Conservation (phyloP, 2,797 vertebrate species). For the Sebastes vulpes region DNA sequence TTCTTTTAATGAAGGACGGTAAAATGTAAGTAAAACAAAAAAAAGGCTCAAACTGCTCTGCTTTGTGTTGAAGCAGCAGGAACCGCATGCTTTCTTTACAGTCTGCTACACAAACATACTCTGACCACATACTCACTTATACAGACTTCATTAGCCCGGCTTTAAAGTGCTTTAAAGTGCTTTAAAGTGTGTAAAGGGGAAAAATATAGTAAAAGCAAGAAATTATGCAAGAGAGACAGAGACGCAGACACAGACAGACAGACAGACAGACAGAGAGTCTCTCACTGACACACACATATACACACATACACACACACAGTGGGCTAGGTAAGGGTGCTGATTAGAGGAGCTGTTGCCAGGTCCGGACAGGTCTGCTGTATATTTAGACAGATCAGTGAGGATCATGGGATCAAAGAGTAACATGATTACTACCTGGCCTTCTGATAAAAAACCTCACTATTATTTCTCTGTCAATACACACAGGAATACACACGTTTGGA, state of each 20-base stretch:
- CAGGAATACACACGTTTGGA: constrained; percentile 36
- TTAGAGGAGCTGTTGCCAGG: constrained; percentile 68
- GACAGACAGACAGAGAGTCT: not conserved
- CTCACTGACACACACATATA: constrained; percentile 8
- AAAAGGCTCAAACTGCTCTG: constrained; percentile 39
- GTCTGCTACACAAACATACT: constrained; percentile 52
- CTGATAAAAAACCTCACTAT: constrained; percentile 82
- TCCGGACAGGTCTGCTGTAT: constrained; percentile 81
- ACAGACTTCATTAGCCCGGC: constrained; percentile 53
- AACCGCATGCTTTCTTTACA: constrained; percentile 63
- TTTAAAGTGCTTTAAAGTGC: constrained; percentile 38
- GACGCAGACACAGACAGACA: constrained; percentile 7
- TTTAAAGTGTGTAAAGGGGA: constrained; percentile 16
- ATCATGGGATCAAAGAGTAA: constrained; percentile 86
- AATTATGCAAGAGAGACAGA: constrained; percentile 14
- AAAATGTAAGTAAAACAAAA: constrained; percentile 37
- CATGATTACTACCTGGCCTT: constrained; percentile 84
- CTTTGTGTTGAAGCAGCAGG: constrained; percentile 54
- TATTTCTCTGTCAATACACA: constrained; percentile 79
- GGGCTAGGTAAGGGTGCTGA: constrained; percentile 64
- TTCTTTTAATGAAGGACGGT: constrained; percentile 58
- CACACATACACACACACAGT: constrained; percentile 23
- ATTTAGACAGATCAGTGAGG: constrained; percentile 82
- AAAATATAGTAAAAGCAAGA: constrained; percentile 31
- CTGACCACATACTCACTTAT: constrained; percentile 57